A percentile compares a stretch with the other conserved stretches of the same genome.
Conservation (phyloP, 1,140 invertebrate species). For the Triops longicaudatus region DNA sequence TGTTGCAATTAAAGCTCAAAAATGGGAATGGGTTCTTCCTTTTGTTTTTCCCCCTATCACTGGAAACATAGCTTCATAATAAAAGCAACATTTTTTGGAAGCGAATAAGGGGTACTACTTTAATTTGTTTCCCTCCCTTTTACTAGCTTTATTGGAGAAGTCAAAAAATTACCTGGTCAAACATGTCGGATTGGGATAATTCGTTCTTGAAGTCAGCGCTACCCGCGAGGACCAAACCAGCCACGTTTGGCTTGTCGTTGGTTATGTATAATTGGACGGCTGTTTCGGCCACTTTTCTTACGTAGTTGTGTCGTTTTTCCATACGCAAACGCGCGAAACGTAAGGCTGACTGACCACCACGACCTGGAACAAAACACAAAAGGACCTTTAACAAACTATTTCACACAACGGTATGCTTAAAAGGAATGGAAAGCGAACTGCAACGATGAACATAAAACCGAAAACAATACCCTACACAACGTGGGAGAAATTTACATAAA, state of each 20-base stretch:
- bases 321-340: slow-evolving; percentile 98
- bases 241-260: slow-evolving; percentile 95
- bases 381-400: slow-evolving; percentile 14
- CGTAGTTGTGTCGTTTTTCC: slow-evolving; percentile 99
- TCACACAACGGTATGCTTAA: no score
- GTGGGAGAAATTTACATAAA: background rate
- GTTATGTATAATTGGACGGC: slow-evolving; percentile 95
- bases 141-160: background rate
- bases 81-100: background rate
- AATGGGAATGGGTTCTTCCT: background rate
- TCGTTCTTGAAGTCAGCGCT: slow-evolving; percentile 99
- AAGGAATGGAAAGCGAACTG: no score
- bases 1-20: background rate
- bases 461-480: background rate
- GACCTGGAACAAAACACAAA: slow-evolving; percentile 46
- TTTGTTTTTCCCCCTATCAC: background rate
- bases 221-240: slow-evolving; percentile 94
- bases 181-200: slow-evolving; percentile 99
- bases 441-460: no score
- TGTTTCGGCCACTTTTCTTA: slow-evolving; percentile 97
- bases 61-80: background rate
- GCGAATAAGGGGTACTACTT: background rate
- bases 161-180: slow-evolving; percentile 79
- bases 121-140: background rate
- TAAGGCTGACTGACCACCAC: slow-evolving; percentile 98